phyloP scores from a whole-genome alignment of 2,113 vertebrate species.

The Semnornis frantzii region DNA sequence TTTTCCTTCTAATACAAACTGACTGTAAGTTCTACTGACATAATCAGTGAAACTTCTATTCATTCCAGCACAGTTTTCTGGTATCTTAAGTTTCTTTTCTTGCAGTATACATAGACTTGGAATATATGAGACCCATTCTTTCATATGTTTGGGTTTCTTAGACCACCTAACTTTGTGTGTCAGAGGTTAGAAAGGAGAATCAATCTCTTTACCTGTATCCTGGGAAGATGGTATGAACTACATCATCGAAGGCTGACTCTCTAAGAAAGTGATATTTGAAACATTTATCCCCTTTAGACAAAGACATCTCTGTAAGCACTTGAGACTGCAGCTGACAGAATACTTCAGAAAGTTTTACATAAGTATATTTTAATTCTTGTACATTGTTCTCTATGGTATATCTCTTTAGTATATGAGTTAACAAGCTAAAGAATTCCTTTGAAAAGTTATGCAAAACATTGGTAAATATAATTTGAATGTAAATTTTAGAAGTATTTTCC shows the following conservation, averaged over 20 bases:
- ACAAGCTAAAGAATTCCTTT: background rate
- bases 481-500: background rate
- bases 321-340: background rate
- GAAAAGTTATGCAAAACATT: background rate
- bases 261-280: background rate
- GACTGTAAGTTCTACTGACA: background rate
- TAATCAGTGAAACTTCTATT: background rate
- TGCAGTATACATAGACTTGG: background rate
- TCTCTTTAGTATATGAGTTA: background rate
- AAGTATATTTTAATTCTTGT: background rate
- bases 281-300: background rate
- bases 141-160: background rate
- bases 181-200: background rate
- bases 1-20: background rate
- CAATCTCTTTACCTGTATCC: background rate
- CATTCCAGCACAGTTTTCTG: background rate
- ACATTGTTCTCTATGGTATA: background rate
- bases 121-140: background rate
- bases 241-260: background rate
- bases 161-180: background rate
- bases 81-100: background rate
- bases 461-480: background rate
- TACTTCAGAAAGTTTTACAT: background rate
- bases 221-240: background rate
- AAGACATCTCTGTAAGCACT: background rate